Conservation (phyloP, 2,888 invertebrate genomes). For the Sphinx pinastri region DNA sequence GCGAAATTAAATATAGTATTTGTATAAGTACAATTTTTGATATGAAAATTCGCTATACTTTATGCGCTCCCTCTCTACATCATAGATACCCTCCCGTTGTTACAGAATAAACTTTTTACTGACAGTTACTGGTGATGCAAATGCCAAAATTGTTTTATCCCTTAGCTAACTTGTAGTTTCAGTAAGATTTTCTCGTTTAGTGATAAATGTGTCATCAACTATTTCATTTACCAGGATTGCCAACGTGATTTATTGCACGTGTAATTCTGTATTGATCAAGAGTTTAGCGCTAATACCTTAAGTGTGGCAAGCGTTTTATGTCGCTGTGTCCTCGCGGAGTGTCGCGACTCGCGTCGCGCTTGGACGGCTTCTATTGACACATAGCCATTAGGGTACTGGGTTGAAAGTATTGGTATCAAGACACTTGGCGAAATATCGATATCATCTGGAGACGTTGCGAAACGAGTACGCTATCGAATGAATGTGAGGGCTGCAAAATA, state of each 20-base stretch:
- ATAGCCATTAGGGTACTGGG: slow-evolving; percentile 46
- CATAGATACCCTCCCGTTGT: no score
- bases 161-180: no score
- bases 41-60: no score
- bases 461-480: not conserved
- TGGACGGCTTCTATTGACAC: slow-evolving; percentile 53
- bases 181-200: not conserved
- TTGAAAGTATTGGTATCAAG: slow-evolving; percentile 32
- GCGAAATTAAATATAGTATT: no score
- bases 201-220: not conserved
- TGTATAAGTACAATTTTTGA: no score
- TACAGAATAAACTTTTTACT: no score
- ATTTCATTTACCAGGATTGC: not conserved
- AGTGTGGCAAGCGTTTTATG: slow-evolving; percentile 36
- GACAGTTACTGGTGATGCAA: no score
- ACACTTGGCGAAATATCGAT: slow-evolving; percentile 29
- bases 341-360: slow-evolving; percentile 40
- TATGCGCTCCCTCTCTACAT: no score
- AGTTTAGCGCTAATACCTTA: slow-evolving; percentile 16
- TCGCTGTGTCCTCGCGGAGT: slow-evolving; percentile 37
- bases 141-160: no score
- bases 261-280: not conserved
- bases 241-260: not conserved
- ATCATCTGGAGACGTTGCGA: slow-evolving; percentile 6
- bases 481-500: not conserved